Evolutionary conservation across 1,140 invertebrate genomes (phyloP).

Genomic region (Pygmarrhopalites habei): DNA sequence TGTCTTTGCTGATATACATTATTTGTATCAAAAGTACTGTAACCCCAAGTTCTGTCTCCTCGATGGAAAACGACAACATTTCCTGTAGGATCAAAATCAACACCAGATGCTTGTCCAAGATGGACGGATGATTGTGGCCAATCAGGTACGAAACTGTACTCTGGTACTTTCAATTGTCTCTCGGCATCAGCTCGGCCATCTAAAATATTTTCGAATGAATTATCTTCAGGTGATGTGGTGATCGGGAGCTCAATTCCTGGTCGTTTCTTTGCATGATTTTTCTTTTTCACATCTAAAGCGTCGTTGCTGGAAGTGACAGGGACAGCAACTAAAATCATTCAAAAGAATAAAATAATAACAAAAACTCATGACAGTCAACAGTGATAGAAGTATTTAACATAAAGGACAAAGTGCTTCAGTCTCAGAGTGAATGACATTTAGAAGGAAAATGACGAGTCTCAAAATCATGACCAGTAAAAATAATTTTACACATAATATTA

Average conservation of each 20-base stretch:
- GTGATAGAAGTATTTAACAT: no score
- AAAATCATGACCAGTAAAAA: not conserved
- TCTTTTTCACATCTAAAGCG: slow-evolving; percentile 23
- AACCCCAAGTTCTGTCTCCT: slow-evolving; percentile 63
- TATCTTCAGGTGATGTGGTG: slow-evolving; percentile 2
- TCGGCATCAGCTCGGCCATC: slow-evolving; percentile 8
- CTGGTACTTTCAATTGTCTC: slow-evolving; percentile 12
- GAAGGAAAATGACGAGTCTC: no score
- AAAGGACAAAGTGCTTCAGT: no score
- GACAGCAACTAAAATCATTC: slow-evolving; percentile 3
- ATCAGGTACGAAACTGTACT: slow-evolving; percentile 13
- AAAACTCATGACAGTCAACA: not conserved
- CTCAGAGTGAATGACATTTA: no score
- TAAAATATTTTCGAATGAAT: not conserved
- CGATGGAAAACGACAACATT: slow-evolving; percentile 79
- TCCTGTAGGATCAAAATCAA: slow-evolving; percentile 64
- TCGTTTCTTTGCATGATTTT: slow-evolving; percentile 35
- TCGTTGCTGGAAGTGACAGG: not conserved
- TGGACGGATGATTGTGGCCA: slow-evolving; percentile 44
- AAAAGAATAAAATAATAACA: not conserved
- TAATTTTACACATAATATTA: slow-evolving; percentile 3
- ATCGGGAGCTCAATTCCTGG: slow-evolving; percentile 17
- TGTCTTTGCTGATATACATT: slow-evolving; percentile 55
- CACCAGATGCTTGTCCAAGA: slow-evolving; percentile 70
- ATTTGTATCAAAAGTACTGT: slow-evolving; percentile 54